These are phyloP conservation scores for Oryzias celebensis DNA, from an alignment of 2,113 vertebrate genomes.

Conservation along the genomic window DNA sequence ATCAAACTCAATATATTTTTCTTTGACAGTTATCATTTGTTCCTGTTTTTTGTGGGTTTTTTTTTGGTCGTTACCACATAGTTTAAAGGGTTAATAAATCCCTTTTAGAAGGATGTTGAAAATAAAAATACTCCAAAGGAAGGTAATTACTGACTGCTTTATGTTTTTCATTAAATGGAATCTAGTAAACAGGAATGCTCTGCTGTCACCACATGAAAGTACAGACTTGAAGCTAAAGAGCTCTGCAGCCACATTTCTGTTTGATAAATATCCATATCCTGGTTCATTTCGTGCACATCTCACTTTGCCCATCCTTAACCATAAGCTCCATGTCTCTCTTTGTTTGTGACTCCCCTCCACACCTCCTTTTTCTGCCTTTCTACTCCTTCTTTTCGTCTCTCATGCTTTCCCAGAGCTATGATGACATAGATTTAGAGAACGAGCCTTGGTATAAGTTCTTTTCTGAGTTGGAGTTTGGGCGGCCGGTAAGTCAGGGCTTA, in stretches of 20 bases:
- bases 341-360: constrained; percentile 64
- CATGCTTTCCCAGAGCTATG: constrained; percentile 86
- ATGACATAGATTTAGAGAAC: constrained; percentile 99
- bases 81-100: no score
- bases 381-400: constrained; percentile 59
- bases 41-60: no score
- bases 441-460: constrained; percentile 99
- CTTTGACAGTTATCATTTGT: no score
- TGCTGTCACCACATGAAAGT: background rate
- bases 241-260: constrained; percentile 18
- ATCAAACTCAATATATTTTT: no score
- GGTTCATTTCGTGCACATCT: constrained; percentile 52
- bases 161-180: no score
- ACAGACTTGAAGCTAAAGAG: constrained; percentile 1
- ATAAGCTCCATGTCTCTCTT: constrained; percentile 64
- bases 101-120: no score
- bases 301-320: constrained; percentile 60
- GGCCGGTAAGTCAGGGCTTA: constrained; percentile 94
- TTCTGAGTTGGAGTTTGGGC: constrained; percentile 99
- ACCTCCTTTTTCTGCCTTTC: constrained; percentile 47
- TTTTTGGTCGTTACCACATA: no score
- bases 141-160: background rate
- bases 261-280: constrained; percentile 31
- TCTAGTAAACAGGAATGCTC: no score
- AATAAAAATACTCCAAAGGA: no score